Evolutionary conservation across 1,140 invertebrate genomes (phyloP).

Genomic region (Periplaneta americana): DNA sequence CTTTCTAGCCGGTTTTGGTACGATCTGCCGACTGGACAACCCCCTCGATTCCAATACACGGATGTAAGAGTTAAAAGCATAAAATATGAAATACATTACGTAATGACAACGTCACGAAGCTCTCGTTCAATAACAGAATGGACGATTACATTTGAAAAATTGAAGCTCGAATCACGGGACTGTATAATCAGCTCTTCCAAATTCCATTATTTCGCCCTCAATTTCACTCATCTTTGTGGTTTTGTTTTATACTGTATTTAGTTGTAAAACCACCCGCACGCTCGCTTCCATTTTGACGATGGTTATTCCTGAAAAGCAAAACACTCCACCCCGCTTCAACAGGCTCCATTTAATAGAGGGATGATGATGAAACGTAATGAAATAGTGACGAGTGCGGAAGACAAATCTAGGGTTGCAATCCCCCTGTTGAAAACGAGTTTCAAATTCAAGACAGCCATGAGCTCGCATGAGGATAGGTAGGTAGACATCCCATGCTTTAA

Average conservation of each 20-base stretch:
- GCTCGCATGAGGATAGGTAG: too few species aligned
- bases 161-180: background rate
- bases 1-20: too few species aligned
- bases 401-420: too few species aligned
- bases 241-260: background rate
- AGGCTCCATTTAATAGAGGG: background rate
- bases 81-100: background rate
- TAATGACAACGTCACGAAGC: background rate
- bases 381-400: too few species aligned
- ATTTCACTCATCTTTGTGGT: background rate
- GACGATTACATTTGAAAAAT: background rate
- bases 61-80: too few species aligned
- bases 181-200: background rate
- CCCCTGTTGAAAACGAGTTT: too few species aligned
- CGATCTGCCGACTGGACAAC: too few species aligned
- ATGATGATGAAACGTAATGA: background rate
- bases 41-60: too few species aligned
- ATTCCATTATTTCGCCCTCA: background rate
- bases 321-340: background rate
- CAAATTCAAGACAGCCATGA: too few species aligned
- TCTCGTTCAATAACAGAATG: background rate
- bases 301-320: background rate
- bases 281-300: background rate
- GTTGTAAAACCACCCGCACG: background rate
- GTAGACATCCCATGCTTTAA: too few species aligned